Base-by-base conservation (phyloP, 1,140 invertebrate species). In the Brachionus rubens region DNA sequence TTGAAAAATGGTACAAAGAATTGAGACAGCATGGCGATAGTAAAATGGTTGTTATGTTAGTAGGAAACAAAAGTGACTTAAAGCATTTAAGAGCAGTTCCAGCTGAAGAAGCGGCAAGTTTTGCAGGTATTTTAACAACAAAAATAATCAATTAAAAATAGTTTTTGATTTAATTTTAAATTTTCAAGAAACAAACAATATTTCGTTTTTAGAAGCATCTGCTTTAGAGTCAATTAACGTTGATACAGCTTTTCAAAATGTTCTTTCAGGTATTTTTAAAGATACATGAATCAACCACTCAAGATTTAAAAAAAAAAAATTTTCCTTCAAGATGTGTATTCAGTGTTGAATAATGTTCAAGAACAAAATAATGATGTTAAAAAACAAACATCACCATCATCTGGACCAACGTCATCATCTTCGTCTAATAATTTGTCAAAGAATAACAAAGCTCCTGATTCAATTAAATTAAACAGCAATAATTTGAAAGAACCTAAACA, bases 1-100 rank as follows among this genome's bases (percentile, higher is more conserved):
- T 96, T 75, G 98, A 98, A 87, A 96, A 93, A 82, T 99, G 97
- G 97, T 95, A 99, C 54, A 98, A 98, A 86, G 96, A 99, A 87
- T 87, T 99, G 75, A 96, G 99, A 86, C 88, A 95, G 80, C 90
- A 94, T 86, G 96, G 96, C 78, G 96, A 92, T 85, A 96, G 96
- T 33, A 97, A 93, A 83, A 99, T 99, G 88, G 96, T 99, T 80
- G 99, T 99, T 88, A 96, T 95, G 52, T 86, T 98, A 80, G 92
- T 94, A 80, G 95, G 95, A 16, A 79, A 78, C 36, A 78, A 78
- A 72, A 67, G 36, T 50, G 78, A 78, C 46, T 56, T 78, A 24
- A 62, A 62, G 21, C 48, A 68, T 50, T 41, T 59, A 40, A 52
- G 78, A 46, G 33, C 76, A 10, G 56, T 77, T 28, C n/a, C 30